A percentile compares a stretch with the other conserved stretches of the same genome.
phyloP scores from a whole-genome alignment of 2,113 vertebrate genomes.

The Petaurus breviceps region DNA sequence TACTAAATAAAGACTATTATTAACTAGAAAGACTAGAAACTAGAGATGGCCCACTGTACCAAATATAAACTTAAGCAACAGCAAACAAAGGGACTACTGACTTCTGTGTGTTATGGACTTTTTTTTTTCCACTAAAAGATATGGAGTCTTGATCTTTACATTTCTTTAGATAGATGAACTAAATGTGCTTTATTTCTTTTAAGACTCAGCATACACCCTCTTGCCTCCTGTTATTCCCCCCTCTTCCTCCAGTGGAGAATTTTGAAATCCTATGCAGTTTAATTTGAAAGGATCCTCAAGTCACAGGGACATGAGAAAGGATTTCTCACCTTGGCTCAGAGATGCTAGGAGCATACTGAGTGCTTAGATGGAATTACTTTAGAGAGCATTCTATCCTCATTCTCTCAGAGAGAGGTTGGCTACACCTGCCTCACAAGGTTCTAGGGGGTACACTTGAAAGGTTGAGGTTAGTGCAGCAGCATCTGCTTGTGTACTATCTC shows the following conservation, averaged over 20 bases:
- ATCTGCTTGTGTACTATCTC: background rate
- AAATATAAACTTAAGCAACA: conserved; percentile 66
- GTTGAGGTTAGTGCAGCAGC: background rate
- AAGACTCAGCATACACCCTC: background rate
- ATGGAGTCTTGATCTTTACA: conserved; percentile 37
- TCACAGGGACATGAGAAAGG: background rate
- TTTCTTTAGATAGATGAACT: conserved; percentile 39
- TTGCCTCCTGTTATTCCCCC: background rate
- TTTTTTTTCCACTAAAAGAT: background rate
- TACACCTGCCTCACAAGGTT: background rate
- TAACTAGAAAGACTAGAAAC: conserved; percentile 77
- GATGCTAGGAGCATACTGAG: background rate
- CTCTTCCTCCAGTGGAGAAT: background rate
- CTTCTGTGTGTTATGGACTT: background rate
- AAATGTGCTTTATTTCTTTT: conserved; percentile 14
- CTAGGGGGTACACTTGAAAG: background rate
- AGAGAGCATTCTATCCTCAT: background rate
- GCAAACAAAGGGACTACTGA: conserved; percentile 64
- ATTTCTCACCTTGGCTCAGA: background rate
- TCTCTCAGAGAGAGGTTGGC: background rate
- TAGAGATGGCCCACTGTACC: conserved; percentile 75
- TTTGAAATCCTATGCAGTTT: background rate
- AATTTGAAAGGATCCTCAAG: background rate
- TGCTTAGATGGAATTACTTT: background rate
- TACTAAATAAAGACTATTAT: conserved; percentile 81